phyloP scores from a whole-genome alignment of 2,797 vertebrate species.

The Eidolon dupreanum region DNA sequence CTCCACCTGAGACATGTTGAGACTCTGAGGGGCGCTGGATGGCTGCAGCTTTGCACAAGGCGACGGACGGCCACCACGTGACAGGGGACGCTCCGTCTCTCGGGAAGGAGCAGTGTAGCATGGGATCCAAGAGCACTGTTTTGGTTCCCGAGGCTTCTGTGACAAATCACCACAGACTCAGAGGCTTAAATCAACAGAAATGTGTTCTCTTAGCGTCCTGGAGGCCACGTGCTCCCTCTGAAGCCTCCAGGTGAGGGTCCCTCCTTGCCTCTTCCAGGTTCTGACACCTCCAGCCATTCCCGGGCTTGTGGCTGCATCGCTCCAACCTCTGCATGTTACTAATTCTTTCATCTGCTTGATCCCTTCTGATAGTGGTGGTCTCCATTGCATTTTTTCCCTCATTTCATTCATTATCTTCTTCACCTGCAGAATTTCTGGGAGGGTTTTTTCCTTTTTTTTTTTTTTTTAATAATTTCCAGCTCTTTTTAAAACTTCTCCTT shows the following conservation, averaged over 20 bases:
- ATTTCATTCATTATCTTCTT: background rate
- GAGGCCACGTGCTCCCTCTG: too few relatives aligned
- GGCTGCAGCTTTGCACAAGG: background rate
- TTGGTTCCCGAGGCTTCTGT: background rate
- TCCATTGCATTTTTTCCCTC: background rate
- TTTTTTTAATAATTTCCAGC: too few relatives aligned
- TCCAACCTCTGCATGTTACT: background rate
- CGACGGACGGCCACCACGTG: too few relatives aligned
- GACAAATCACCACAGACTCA: background rate
- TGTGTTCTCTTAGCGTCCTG: background rate
- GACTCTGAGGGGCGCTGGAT: background rate
- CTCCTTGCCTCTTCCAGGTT: background rate
- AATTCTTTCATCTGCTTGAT: background rate
- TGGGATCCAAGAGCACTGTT: background rate
- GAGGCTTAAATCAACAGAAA: background rate
- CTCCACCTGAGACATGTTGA: fast-evolving
- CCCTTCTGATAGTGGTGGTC: background rate
- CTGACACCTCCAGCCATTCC: background rate
- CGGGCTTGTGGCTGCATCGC: background rate
- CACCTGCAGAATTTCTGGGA: background rate
- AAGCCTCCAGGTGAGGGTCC: background rate
- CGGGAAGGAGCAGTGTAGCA: background rate
- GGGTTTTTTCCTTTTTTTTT: too few relatives aligned
- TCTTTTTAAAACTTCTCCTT: too few relatives aligned
- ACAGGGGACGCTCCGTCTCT: fast-evolving